A percentile compares a stretch with the other conserved stretches of the same genome.
Evolutionary conservation across 2,888 invertebrate genomes (phyloP).

Genomic region (Nebria brevicollis): DNA sequence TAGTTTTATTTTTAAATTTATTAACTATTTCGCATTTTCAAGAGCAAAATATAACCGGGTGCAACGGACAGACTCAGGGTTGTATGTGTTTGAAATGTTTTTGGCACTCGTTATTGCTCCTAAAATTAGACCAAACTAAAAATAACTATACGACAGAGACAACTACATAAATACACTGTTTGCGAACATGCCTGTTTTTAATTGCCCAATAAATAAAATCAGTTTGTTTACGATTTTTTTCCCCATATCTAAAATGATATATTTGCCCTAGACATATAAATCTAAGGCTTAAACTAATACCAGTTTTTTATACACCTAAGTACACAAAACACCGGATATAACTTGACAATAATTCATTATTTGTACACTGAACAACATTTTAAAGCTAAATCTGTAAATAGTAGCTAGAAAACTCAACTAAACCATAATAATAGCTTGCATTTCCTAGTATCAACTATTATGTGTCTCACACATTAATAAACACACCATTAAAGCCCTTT

Average conservation of each 20-base stretch:
- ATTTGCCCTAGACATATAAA: not conserved
- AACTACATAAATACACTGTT: not conserved
- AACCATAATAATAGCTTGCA: no score
- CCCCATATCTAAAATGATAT: not conserved
- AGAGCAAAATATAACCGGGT: not conserved
- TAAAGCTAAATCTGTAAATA: no score
- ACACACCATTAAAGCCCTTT: not conserved
- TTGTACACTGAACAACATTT: not conserved
- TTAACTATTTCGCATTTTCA: not conserved
- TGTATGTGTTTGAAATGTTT: not conserved
- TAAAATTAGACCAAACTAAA: not conserved
- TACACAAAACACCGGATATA: not conserved
- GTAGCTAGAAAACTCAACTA: no score
- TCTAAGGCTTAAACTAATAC: no score
- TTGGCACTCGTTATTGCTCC: not conserved
- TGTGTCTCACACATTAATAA: not conserved
- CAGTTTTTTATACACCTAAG: no score
- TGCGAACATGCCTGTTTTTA: not conserved
- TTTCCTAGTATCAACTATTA: not conserved
- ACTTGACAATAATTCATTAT: not conserved
- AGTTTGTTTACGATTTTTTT: not conserved
- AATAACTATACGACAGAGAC: not conserved
- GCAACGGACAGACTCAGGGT: not conserved
- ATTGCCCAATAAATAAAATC: not conserved
- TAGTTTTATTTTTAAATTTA: no score